These are phyloP conservation scores for Cynopterus brachyotis DNA, from an alignment of 2,113 vertebrate genomes.

Conservation along the genomic window DNA sequence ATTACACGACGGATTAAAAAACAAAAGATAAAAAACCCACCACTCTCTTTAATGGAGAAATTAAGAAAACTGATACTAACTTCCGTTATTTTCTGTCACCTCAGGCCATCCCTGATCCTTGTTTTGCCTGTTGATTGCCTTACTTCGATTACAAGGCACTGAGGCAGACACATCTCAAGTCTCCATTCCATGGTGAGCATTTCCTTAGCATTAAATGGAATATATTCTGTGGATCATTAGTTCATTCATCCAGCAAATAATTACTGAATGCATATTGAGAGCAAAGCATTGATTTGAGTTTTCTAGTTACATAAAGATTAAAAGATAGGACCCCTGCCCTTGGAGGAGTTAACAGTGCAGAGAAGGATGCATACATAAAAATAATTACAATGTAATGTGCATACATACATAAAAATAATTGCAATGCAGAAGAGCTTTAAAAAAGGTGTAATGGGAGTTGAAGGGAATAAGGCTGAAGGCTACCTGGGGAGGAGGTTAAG, in stretches of 20 bases:
- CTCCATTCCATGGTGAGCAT: background rate
- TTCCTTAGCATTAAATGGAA: constrained; percentile 52
- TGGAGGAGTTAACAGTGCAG: constrained; percentile 9
- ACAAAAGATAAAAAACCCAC: background rate
- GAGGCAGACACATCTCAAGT: background rate
- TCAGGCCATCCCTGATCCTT: constrained; percentile 21
- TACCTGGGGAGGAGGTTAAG: background rate
- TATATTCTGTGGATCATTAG: constrained; percentile 56
- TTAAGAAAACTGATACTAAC: constrained; percentile 59
- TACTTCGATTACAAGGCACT: constrained; percentile 31
- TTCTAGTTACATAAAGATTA: constrained; percentile 26
- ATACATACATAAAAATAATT: background rate
- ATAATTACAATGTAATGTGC: background rate
- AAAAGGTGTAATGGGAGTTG: background rate
- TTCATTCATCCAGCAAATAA: constrained; percentile 61
- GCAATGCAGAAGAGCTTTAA: background rate
- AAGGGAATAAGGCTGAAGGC: background rate
- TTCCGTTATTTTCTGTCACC: background rate
- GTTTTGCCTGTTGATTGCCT: background rate
- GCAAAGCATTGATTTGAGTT: constrained; percentile 55
- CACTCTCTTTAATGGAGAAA: constrained; percentile 41
- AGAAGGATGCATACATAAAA: background rate
- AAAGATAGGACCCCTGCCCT: background rate
- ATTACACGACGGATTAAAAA: constrained; percentile 67
- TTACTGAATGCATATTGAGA: constrained; percentile 36